phyloP scores from a whole-genome alignment of 2,888 invertebrate genomes.

The Polydrusus tereticollis region DNA sequence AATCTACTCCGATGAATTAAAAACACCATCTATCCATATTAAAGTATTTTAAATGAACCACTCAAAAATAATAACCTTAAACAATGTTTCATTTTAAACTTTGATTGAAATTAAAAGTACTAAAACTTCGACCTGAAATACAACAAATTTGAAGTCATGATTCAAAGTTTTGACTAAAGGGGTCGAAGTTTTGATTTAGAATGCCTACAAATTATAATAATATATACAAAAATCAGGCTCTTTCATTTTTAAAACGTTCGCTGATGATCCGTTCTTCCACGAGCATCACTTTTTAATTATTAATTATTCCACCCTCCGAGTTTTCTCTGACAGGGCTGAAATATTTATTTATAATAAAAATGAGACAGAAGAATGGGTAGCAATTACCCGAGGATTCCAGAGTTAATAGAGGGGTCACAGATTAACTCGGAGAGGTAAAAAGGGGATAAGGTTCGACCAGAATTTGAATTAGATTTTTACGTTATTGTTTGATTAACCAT shows the following conservation, averaged over 20 bases:
- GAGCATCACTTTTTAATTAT: constrained; percentile 28
- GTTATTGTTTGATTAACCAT: constrained; percentile 16
- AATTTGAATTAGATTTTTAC: constrained; percentile 10
- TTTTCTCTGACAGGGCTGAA: constrained; percentile 27
- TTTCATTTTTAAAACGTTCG: constrained; percentile 15
- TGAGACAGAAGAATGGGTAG: constrained; percentile 25
- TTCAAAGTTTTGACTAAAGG: too few species aligned
- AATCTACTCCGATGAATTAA: too few species aligned
- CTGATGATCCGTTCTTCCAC: constrained; percentile 16
- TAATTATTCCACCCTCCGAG: constrained; percentile 26
- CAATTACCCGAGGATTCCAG: constrained; percentile 33
- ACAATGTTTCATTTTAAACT: too few species aligned
- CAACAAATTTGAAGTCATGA: too few species aligned
- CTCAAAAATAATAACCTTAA: too few species aligned
- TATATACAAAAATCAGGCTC: constrained; percentile 1
- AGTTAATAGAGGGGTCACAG: constrained; percentile 26
- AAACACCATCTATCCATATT: too few species aligned
- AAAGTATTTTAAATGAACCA: too few species aligned
- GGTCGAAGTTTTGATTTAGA: too few species aligned
- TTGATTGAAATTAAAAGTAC: too few species aligned
- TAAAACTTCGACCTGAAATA: too few species aligned
- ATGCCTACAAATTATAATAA: neutral
- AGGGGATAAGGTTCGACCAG: constrained; percentile 12
- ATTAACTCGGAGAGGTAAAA: constrained; percentile 19
- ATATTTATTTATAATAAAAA: constrained; percentile 42